phyloP scores from a whole-genome alignment of 2,888 invertebrate species.

The Smittia aterrima region DNA sequence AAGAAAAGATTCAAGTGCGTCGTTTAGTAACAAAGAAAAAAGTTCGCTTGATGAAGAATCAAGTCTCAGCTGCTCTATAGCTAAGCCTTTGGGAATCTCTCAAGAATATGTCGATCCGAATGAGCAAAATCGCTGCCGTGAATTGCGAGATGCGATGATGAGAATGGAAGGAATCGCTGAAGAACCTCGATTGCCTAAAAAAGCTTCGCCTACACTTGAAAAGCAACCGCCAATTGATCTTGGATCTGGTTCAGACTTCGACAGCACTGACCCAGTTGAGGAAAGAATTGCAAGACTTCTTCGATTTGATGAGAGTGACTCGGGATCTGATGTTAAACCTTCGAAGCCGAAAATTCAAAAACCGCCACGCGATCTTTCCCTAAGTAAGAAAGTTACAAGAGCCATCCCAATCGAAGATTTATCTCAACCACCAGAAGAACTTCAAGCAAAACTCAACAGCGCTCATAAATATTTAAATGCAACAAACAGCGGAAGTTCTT shows the following conservation, averaged over 20 bases:
- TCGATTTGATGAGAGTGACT: conserved; percentile 60
- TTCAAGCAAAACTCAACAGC: conserved; percentile 24
- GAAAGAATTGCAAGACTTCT: conserved; percentile 54
- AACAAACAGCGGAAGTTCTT: conserved; percentile 48
- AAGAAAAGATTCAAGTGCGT: conserved; percentile 57
- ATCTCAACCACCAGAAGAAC: conserved; percentile 32
- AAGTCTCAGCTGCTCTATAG: conserved; percentile 75
- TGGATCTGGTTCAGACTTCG: conserved; percentile 60
- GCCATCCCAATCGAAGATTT: conserved; percentile 56
- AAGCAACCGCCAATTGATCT: conserved; percentile 65
- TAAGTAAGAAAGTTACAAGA: conserved; percentile 54
- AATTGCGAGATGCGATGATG: conserved; percentile 61
- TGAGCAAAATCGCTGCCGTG: conserved; percentile 57
- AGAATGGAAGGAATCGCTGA: conserved; percentile 60
- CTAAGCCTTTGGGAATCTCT: conserved; percentile 73
- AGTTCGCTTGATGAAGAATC: conserved; percentile 70
- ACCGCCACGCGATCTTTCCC: conserved; percentile 47
- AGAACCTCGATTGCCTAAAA: conserved; percentile 51
- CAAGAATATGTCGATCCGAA: conserved; percentile 68
- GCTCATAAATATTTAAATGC: conserved; percentile 30
- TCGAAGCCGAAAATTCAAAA: conserved; percentile 56
- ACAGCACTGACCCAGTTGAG: conserved; percentile 54
- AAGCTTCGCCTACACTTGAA: conserved; percentile 59
- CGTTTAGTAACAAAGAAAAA: conserved; percentile 58
- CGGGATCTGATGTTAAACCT: conserved; percentile 57